These are phyloP conservation scores for Forbesichthys papilliferus DNA, from an alignment of 2,113 vertebrate genomes.

Conservation along the genomic window DNA sequence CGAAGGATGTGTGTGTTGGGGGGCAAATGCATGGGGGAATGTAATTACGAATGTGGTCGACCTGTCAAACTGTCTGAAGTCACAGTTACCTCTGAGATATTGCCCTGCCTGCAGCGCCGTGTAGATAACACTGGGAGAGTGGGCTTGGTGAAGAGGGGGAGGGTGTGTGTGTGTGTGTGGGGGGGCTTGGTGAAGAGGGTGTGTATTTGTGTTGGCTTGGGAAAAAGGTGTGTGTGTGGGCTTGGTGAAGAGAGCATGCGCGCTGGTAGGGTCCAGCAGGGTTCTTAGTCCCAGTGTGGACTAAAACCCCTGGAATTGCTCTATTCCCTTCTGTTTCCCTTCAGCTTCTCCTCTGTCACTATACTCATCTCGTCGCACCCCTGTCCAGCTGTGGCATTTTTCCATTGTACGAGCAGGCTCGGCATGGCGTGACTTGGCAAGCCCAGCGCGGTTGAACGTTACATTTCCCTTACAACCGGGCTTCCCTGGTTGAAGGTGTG, in stretches of 20 bases:
- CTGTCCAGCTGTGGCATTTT: too few species aligned
- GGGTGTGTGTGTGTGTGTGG: conserved; percentile 12
- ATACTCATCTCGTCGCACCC: conserved; percentile 3
- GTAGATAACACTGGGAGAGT: conserved; percentile 59
- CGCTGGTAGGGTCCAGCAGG: conserved; percentile 28
- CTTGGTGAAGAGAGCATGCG: neutral
- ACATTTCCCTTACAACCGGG: too few species aligned
- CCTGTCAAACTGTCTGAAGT: conserved; percentile 78
- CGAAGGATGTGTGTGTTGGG: conserved; percentile 18
- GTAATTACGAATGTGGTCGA: conserved; percentile 82
- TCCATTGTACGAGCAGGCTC: too few species aligned
- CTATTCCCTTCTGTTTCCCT: conserved; percentile 54
- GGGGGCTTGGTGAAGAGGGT: neutral
- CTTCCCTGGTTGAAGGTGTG: too few species aligned
- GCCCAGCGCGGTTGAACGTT: too few species aligned
- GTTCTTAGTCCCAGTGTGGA: conserved; percentile 17
- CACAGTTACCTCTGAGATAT: conserved; percentile 77
- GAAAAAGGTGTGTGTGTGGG: neutral
- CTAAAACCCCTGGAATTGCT: conserved; percentile 56
- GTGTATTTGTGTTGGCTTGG: neutral
- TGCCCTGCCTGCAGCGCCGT: conserved; percentile 65
- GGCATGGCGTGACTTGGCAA: too few species aligned
- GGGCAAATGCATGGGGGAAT: conserved; percentile 78
- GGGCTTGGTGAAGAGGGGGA: neutral
- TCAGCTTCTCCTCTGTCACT: conserved; percentile 42